These are phyloP conservation scores for Chiridota heheva DNA, from an alignment of 35 echinoderm and acorn worm species.

Conservation along the genomic window DNA sequence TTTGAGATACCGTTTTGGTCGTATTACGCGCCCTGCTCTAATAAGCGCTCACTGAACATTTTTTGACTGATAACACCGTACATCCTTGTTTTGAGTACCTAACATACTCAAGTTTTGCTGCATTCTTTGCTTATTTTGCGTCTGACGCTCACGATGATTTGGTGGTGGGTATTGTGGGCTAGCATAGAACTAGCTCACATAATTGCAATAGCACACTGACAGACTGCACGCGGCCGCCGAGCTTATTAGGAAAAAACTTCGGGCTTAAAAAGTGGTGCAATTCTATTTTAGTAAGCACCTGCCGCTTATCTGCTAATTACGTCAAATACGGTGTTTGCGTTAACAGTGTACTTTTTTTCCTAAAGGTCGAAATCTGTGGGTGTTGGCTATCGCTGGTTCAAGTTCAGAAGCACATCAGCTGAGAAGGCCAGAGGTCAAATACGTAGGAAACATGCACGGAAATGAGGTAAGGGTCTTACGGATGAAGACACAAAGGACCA, in stretches of 20 bases:
- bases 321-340: background rate
- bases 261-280: background rate
- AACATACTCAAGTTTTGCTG: no score
- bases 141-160: no score
- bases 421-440: conserved; percentile 85
- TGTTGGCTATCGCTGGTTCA: conserved; percentile 68
- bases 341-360: no score
- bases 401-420: conserved; percentile 44
- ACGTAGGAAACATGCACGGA: conserved; percentile 90
- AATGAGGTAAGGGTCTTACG: conserved; percentile 67
- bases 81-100: no score
- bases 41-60: no score
- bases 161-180: no score
- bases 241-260: background rate
- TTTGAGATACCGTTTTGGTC: no score
- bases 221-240: background rate
- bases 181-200: background rate
- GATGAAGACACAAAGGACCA: no score
- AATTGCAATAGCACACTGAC: background rate
- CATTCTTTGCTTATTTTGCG: no score
- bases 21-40: no score
- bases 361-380: conserved; percentile 65
- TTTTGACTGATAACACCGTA: no score
- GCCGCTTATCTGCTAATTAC: background rate
- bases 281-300: background rate